These are phyloP conservation scores for Galago senegalensis DNA, from an alignment of 2,797 vertebrate species.

Conservation along the genomic window DNA sequence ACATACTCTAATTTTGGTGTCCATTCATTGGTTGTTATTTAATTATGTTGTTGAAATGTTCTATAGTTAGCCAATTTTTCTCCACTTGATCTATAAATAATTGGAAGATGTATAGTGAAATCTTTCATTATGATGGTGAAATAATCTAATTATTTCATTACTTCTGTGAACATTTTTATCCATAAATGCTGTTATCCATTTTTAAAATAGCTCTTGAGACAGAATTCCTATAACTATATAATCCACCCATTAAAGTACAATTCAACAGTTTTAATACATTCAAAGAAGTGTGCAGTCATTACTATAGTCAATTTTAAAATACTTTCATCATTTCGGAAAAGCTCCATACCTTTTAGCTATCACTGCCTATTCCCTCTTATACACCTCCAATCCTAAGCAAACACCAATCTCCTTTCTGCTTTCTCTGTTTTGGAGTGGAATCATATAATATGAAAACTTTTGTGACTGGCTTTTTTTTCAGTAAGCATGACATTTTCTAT, in stretches of 20 bases:
- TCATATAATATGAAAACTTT: neutral
- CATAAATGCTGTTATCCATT: neutral
- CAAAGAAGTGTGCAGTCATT: neutral
- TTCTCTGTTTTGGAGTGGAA: neutral
- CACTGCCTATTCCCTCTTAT: neutral
- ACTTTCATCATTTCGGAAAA: neutral
- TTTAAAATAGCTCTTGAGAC: conserved; percentile 5
- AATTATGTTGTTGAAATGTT: conserved; percentile 8
- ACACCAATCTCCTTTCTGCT: neutral
- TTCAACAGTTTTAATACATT: neutral
- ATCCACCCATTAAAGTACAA: neutral
- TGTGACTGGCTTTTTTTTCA: neutral
- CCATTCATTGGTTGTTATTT: neutral
- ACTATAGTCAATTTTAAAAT: neutral
- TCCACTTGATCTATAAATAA: neutral
- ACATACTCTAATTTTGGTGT: neutral
- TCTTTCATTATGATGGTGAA: neutral
- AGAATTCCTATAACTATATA: neutral
- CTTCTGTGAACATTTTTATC: neutral
- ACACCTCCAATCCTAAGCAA: neutral
- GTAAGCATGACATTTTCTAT: neutral
- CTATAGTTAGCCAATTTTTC: neutral
- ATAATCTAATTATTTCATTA: conserved; percentile 8
- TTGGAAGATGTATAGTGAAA: conserved; percentile 26
- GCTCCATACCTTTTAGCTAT: neutral